These are phyloP conservation scores for Peromyscus polionotus DNA, from an alignment of 2,113 vertebrate genomes.

Conservation along the genomic window DNA sequence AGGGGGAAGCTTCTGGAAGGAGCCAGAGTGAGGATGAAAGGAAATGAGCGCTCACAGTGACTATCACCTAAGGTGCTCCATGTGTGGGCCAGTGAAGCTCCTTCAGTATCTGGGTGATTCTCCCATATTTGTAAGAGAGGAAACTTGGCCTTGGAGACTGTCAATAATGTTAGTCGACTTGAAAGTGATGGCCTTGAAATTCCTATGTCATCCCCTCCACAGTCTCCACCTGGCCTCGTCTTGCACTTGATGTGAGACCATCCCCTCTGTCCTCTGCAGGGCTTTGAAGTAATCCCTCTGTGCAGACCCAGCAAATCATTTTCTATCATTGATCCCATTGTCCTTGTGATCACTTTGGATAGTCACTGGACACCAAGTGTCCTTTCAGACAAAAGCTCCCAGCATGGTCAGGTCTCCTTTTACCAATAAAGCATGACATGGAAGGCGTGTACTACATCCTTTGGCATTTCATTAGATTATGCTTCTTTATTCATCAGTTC, in stretches of 20 bases:
- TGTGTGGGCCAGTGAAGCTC: neutral
- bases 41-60: neutral
- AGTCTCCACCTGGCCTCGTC: neutral
- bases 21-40: neutral
- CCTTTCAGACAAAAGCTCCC: neutral
- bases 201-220: neutral
- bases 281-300: neutral
- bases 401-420: neutral
- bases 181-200: neutral
- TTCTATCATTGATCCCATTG: neutral
- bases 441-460: neutral
- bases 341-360: neutral
- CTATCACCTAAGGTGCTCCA: neutral
- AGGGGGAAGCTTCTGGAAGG: neutral
- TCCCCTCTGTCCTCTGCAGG: neutral
- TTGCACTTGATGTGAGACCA: neutral
- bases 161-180: conserved; percentile 12
- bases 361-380: neutral
- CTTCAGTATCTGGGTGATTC: neutral
- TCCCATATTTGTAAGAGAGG: neutral
- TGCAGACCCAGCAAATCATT: neutral
- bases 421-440: neutral
- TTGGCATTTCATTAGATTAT: neutral
- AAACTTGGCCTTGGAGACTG: conserved; percentile 22
- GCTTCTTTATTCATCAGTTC: neutral